Conservation (phyloP, 1,140 invertebrate species). For the Andricus grossulariae region DNA sequence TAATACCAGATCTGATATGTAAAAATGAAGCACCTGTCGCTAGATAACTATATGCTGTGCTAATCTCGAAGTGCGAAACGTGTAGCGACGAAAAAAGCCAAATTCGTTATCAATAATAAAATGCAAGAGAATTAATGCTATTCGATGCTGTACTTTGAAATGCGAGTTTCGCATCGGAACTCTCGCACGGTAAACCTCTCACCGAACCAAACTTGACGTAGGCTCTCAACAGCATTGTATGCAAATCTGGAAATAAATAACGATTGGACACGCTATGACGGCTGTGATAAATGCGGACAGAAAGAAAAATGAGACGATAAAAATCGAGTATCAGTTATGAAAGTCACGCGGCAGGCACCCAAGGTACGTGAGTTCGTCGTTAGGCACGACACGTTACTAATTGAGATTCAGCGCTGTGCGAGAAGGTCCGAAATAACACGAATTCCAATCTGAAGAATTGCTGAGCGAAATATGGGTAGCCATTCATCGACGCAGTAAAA, state of each 20-base stretch:
- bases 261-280: conserved; percentile 8
- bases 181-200: not conserved
- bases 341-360: conserved; percentile 41
- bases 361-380: conserved; percentile 43
- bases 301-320: conserved; percentile 42
- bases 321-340: conserved; percentile 49
- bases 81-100: too few relatives aligned
- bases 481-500: conserved; percentile 71
- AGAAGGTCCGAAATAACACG: conserved; percentile 72
- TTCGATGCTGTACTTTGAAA: not conserved
- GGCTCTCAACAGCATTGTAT: conserved; percentile 52
- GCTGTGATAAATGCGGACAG: conserved; percentile 33
- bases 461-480: conserved; percentile 66
- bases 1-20: too few relatives aligned
- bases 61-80: too few relatives aligned
- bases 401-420: conserved; percentile 72
- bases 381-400: conserved; percentile 64
- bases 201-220: conserved; percentile 2
- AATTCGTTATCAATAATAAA: too few relatives aligned
- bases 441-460: conserved; percentile 70
- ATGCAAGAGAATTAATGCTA: not conserved
- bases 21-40: too few relatives aligned
- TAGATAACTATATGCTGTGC: too few relatives aligned
- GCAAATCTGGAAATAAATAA: conserved; percentile 55
- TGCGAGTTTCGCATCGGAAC: not conserved